Evolutionary conservation across 1,140 invertebrate species (phyloP), one percentile per base, ranked within the genome.

Genomic region (Venturia canescens): DNA sequence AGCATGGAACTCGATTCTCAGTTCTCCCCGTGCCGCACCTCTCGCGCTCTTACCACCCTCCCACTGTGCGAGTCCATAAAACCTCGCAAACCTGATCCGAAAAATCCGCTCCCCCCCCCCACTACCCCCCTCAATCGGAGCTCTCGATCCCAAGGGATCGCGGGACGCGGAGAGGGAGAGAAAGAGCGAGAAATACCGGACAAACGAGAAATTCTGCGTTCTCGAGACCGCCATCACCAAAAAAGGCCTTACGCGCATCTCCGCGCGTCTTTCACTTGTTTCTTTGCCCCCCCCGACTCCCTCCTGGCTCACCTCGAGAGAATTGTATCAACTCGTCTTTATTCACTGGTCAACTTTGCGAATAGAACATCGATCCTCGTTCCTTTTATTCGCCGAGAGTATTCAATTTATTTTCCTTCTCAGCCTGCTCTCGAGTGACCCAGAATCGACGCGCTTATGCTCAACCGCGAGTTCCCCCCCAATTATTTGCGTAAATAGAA

Each of bases 211-310:
- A 60, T 21, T 29, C 53, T 80, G 44, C 15, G 44, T 57, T 53
- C 27, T n/a, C 80, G 69, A 27, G 69, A 74, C 83, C 70, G 71
- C 79, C 79, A 84, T 85, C 81, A 69, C 85, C 85, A 84, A 85
- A 86, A 86, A 84, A 85, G 85, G 86, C 21, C 78, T 83, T 84
- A 86, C 82, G 84, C 84, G 63, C 80, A 63, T 75, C 72, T 44
- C 38, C 38, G 38, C 11, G 57, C 16, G 48, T 63, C 48, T 66
- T 75, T 53, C 57, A 63, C 72, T 50, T 26, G 13, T 60, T 78
- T 78, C 23, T 77, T 63, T 82, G 38, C 29, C 63, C 23, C 63
- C 26, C 57, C 26, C 57, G 3, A 44, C 7, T 75, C 23, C 60
- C 16, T 16, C 38, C 18, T 27, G 57, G 26, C n/a, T 70, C 70